Base-by-base conservation (phyloP, 2,888 invertebrate species). In the Itoplectis maculator region DNA sequence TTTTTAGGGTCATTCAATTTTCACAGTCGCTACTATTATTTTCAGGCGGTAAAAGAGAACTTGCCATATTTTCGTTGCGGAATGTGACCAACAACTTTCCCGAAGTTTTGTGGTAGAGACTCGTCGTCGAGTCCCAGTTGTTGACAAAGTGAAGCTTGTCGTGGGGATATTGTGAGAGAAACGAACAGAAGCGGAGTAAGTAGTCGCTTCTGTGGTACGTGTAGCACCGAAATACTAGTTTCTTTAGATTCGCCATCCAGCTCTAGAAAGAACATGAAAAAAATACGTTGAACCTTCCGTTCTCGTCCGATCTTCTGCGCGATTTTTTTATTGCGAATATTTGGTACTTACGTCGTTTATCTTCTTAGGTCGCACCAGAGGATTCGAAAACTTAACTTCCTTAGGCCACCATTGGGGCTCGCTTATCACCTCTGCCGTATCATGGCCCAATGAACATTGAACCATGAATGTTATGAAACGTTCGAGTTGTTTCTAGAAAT, bases 401-500 rank as follows among this genome's bases (percentile, higher is more conserved):
- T 94, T 93, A 8, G 96, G 96, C 96, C 96, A 96, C 96, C 96
- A 96, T 83, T 95, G 95, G 20, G 96, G 96, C 90, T 95, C 94
- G 88, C 88, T 93, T 90, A 92, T 93, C 45, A 93, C 93, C 88
- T 94, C 94, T 42, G 93, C 94, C 20, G 94, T 94, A 86, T 95
- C 94, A 88, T 95, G 95, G 66, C 96, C 96, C 93, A 95, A 94
- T 63, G 96, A 96, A 93, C 96, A 96, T 90, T 96, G 95, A 86
- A 96, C 95, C 96, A 96, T 96, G 91, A 96, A 96, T 84, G 95
- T 95, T 89, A 96, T 95, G 91, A 96, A 96, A 88, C 94, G 94
- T 93, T 96, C 96, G 88, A 96, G 92, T 90, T 96, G 95, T 77
- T 92, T 82, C 92, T 93, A 76, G 51, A 29, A 85, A 87, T 86